A percentile compares a stretch with the other conserved stretches of the same genome.
phyloP scores from a whole-genome alignment of 2,797 vertebrate species.

The Sebastes taczanowskii region DNA sequence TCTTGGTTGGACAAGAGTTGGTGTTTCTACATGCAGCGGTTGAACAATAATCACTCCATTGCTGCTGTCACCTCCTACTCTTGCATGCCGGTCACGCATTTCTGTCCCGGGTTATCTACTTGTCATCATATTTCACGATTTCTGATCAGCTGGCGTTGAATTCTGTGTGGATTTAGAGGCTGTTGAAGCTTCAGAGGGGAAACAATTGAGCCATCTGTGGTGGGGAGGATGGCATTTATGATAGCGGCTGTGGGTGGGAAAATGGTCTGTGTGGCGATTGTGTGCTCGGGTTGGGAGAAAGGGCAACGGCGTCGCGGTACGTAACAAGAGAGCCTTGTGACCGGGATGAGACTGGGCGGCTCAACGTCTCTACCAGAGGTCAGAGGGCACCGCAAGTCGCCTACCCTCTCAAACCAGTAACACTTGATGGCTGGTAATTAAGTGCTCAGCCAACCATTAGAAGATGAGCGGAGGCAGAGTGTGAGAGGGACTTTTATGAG shows the following conservation, averaged over 20 bases:
- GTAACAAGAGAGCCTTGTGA: conserved; percentile 73
- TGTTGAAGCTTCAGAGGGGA: conserved; percentile 4
- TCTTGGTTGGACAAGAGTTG: neutral
- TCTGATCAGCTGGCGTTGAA: conserved; percentile 37
- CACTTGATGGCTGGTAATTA: conserved; percentile 40
- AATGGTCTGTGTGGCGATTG: conserved; percentile 37
- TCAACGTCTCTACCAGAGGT: conserved; percentile 41
- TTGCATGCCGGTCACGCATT: conserved; percentile 18
- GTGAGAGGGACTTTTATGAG: conserved; percentile 24
- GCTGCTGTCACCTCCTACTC: conserved; percentile 12
- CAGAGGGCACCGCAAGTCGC: conserved; percentile 37
- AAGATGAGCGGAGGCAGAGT: conserved; percentile 36
- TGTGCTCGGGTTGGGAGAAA: conserved; percentile 53
- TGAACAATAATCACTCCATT: neutral
- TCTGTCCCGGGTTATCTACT: conserved; percentile 20
- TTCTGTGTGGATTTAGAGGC: conserved; percentile 26
- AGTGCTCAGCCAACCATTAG: neutral
- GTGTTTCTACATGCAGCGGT: neutral
- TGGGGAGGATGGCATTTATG: conserved; percentile 47
- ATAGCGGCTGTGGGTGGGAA: conserved; percentile 52
- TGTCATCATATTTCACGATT: neutral
- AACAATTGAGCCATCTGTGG: conserved; percentile 64
- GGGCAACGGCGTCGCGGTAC: conserved; percentile 6
- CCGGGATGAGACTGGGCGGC: conserved; percentile 49
- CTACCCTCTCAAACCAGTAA: conserved; percentile 47